A percentile compares a stretch with the other conserved stretches of the same genome.
These are phyloP conservation scores for Indicator maculatus DNA, from an alignment of 2,113 vertebrate species.

Conservation along the genomic window DNA sequence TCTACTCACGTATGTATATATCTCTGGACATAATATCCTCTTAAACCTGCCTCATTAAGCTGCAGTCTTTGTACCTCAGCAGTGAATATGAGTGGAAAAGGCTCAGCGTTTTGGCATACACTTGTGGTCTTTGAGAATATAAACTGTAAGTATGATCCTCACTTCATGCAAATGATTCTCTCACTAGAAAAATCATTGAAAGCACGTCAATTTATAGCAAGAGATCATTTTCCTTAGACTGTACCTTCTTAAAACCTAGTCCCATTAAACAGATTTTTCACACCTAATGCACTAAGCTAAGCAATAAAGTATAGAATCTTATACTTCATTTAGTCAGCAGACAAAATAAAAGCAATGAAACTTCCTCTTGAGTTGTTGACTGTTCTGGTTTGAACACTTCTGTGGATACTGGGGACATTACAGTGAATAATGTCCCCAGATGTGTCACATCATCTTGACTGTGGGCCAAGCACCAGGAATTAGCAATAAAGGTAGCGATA, in stretches of 20 bases:
- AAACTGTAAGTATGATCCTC: neutral
- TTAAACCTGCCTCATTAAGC: neutral
- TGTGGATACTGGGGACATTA: neutral
- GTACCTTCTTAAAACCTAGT: neutral
- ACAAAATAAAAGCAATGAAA: neutral
- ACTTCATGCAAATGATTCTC: neutral
- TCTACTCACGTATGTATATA: neutral
- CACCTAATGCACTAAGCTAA: neutral
- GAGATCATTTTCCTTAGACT: neutral
- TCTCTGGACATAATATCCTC: neutral
- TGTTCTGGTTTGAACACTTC: neutral
- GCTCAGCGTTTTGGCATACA: neutral
- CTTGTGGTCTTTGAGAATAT: neutral
- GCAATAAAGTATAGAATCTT: neutral
- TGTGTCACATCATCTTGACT: neutral
- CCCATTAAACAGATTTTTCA: neutral
- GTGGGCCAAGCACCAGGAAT: neutral
- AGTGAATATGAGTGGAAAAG: neutral
- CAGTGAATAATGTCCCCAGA: no score
- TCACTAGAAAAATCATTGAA: neutral
- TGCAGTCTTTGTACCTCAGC: neutral
- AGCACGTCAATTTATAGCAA: neutral
- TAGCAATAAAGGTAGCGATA: neutral
- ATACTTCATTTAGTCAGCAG: neutral
- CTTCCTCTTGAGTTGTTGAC: neutral